Evolutionary conservation across 2,888 invertebrate genomes (phyloP), one percentile per base, ranked within the genome.

Genomic region (Cinara cedri): DNA sequence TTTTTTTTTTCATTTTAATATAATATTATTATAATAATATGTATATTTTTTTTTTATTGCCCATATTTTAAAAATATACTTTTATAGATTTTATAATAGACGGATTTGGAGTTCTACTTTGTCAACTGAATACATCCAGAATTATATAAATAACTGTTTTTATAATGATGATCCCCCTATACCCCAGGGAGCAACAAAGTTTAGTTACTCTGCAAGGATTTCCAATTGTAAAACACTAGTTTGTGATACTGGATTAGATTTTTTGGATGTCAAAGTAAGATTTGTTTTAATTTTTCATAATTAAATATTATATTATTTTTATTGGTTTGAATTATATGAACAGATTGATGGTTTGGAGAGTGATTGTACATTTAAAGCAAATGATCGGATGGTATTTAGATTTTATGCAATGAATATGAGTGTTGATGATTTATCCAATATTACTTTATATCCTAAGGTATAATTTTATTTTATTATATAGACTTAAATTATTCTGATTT

Each of bases 361-460:
- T 83, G 93, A 93, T 86, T 91, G 92, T 83, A 89, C 92, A 82
- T 91, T 93, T 85, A 90, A 92, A 83, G 91, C 92, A 1, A 92
- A 92, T 83, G 93, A 93, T 84, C 88, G 92, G 83, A 91, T 92
- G 87, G 91, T 92, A 49, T 88, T 94, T 83, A 88, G 92, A 81
- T 88, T 90, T 24, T 91, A 90, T 84, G 87, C 94, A 46, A 89
- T 90, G 81, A 90, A 90, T 8, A 85, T 94, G 60, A 88, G 89
- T 9, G 87, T 93, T 2, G 92, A 93, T 82, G 93, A 94, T 85
- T 85, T 92, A 44, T 89, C 91, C 4, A 91, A 92, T 75, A 89
- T 91, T 66, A 93, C 93, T 0, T 86, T 94, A 14, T 94, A 93
- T 84, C 90, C 83, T 1, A 83, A 83, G 80, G 84, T 83, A 82